phyloP scores from a whole-genome alignment of 2,797 vertebrate species.

The Lepus townsendii region DNA sequence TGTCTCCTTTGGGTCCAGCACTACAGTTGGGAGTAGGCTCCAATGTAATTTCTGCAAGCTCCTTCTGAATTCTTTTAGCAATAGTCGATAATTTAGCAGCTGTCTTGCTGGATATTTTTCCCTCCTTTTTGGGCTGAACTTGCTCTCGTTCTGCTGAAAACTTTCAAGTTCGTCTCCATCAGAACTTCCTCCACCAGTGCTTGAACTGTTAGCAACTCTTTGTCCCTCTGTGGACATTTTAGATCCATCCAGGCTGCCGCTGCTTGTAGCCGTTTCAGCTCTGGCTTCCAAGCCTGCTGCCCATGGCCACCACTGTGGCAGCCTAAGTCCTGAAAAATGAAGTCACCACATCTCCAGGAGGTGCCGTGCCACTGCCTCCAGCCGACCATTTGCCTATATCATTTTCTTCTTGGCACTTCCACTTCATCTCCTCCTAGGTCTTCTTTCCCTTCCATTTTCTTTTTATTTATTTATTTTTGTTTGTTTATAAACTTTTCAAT shows the following conservation, averaged over 20 bases:
- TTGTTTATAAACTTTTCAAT: not conserved
- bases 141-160: constrained; percentile 96
- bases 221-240: constrained; percentile 99
- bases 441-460: not conserved
- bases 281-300: no score
- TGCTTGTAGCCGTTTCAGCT: no score
- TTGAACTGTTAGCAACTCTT: constrained; percentile 98
- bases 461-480: not conserved
- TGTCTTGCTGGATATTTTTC: constrained; percentile 99
- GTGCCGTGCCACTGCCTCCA: no score
- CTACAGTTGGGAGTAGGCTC: constrained; percentile 71
- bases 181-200: constrained; percentile 98
- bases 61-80: constrained; percentile 91
- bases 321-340: no score
- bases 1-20: constrained; percentile 94
- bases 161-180: constrained; percentile 98
- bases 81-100: constrained; percentile 99
- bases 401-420: not conserved
- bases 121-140: constrained; percentile 98
- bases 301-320: no score
- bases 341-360: no score
- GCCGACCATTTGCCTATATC: no score
- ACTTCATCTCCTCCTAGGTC: not conserved
- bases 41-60: no score
- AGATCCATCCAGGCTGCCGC: constrained; percentile 74